A percentile compares a stretch with the other conserved stretches of the same genome.
These are phyloP conservation scores for Zaprionus lachaisei DNA, from an alignment of 1,140 invertebrate species.

Conservation along the genomic window DNA sequence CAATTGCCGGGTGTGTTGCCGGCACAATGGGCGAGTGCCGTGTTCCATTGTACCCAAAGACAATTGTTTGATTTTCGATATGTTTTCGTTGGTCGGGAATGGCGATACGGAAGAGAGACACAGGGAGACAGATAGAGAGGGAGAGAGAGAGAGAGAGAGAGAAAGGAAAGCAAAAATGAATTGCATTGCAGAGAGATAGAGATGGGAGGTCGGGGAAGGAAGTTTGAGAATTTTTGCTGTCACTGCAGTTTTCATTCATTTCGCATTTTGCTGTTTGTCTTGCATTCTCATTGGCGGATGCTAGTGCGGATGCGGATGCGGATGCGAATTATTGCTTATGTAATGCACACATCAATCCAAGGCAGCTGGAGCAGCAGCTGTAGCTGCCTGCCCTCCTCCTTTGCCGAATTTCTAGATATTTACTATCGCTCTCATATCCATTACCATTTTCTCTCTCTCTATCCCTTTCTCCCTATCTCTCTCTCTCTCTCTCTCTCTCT, in stretches of 20 bases:
- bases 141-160: not conserved
- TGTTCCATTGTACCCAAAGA: conserved; percentile 63
- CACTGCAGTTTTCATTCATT: conserved; percentile 64
- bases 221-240: conserved; percentile 49
- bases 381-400: not conserved
- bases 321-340: conserved; percentile 64
- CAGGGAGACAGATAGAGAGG: not conserved
- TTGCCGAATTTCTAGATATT: conserved; percentile 30
- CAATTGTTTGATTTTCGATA: conserved; percentile 82
- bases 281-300: conserved; percentile 10
- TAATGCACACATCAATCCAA: conserved; percentile 75
- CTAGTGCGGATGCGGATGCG: conserved; percentile 17
- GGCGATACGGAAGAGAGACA: not conserved
- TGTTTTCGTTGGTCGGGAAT: conserved; percentile 43
- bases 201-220: not conserved
- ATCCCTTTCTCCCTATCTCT: no score
- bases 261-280: conserved; percentile 51
- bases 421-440: conserved; percentile 30
- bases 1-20: conserved; percentile 53
- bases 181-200: not conserved
- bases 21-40: conserved; percentile 59
- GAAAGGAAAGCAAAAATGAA: not conserved
- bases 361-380: conserved; percentile 27
- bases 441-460: conserved; percentile 8
- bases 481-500: not conserved